Base-by-base conservation (phyloP, 1,140 invertebrate genomes). In the Hylyphantes graminicola region DNA sequence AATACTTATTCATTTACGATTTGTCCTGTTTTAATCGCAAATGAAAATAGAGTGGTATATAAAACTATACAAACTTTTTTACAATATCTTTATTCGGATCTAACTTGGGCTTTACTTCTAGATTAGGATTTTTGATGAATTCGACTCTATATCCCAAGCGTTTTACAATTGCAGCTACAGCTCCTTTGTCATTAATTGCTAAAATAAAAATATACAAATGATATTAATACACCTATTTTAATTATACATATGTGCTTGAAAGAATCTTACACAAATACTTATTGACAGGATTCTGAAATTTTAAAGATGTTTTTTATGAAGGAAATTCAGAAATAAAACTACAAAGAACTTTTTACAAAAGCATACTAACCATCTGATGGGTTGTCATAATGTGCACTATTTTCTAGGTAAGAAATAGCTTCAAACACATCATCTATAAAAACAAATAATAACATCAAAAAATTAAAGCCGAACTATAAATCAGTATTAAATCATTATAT, bases 381-480 rank as follows among this genome's bases (percentile, higher is more conserved):
- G 64, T 89, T 87, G 82, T 91, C 90, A 91, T 93, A 90, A 86
- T 90, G 87, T 19, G 91, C 90, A 17, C 92, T 90, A 86, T 93
- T 91, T 76, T 92, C 91, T 2, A 94, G 91, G 90, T 93, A 93
- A 11, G 91, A 88, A 89, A 96, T 92, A 4, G 92, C 92, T 88
- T 94, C 92, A 85, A 93, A 92, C 9, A 96, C 89, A 88, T 94
- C 90, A 87, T 94, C 93, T 94, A 88, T 85, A 87, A 87, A 82
- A 82, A 70, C 9, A 51, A 10, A 21, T 12, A 51, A 11, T 4
- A 35, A 74, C 15, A 48, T 68, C 35, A 72, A 65, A 53, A 64
- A 12, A 35, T 35, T 35, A 35, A 5, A 35, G 5, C 35, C 35
- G 2, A 35, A 5, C 35, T 35, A 35, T 35, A 35, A 35, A 35